Evolutionary conservation across 2,113 vertebrate genomes (phyloP).

Genomic region (Phoenicopterus ruber): DNA sequence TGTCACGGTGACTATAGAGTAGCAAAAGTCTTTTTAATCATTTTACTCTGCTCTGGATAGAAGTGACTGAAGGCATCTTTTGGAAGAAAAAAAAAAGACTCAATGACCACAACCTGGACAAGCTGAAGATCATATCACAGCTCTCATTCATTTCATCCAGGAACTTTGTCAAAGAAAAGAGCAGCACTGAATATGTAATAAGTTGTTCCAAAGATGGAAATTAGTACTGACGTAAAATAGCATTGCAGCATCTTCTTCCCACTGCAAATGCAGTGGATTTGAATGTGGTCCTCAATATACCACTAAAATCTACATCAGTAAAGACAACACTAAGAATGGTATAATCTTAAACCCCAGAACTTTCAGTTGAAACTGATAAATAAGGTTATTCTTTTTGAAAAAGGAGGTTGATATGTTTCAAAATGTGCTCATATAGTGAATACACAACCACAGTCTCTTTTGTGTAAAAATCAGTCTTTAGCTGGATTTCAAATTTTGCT

Average conservation of each 20-base stretch:
- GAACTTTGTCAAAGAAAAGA: not conserved
- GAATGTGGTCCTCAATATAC: not conserved
- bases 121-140: not conserved
- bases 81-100: not conserved
- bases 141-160: not conserved
- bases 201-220: not conserved
- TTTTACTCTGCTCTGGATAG: not conserved
- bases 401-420: not conserved
- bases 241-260: not conserved
- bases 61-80: not conserved
- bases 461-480: not conserved
- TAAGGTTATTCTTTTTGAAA: not conserved
- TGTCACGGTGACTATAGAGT: not conserved
- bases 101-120: not conserved
- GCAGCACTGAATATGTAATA: accelerated
- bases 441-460: not conserved
- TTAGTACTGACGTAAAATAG: not conserved
- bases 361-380: not conserved
- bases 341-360: not conserved
- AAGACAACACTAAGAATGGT: not conserved
- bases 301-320: not conserved
- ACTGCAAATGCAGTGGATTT: not conserved
- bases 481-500: not conserved
- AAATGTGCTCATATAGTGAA: not conserved
- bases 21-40: not conserved